A percentile compares a stretch with the other conserved stretches of the same genome.
These are phyloP conservation scores for Anthopleura sola DNA, from an alignment of 64 coral and sea anemone genomes.

Conservation along the genomic window DNA sequence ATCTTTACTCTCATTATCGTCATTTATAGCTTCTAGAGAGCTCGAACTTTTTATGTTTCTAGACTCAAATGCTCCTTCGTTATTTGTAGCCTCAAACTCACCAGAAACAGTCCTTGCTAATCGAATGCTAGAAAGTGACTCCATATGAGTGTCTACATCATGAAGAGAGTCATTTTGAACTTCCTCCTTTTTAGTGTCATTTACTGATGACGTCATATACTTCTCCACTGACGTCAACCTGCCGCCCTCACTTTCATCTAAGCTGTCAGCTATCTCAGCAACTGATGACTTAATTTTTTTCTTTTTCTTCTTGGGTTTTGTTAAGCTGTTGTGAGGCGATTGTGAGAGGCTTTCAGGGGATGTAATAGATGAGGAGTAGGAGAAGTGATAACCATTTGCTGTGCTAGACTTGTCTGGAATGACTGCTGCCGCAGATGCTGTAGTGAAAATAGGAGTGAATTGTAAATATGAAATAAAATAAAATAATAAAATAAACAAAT, in stretches of 20 bases:
- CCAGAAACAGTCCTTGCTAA: conserved; percentile 3
- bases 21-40: background rate
- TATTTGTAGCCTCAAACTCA: background rate
- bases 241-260: background rate
- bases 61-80: background rate
- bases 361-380: background rate
- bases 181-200: background rate
- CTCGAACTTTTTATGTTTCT: background rate
- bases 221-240: background rate
- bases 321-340: conserved; percentile 1
- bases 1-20: background rate
- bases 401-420: background rate
- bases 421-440: background rate
- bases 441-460: background rate
- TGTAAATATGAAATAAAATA: too few relatives aligned
- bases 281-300: conserved; percentile 55
- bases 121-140: background rate
- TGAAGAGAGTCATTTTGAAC: background rate
- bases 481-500: too few relatives aligned
- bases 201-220: background rate
- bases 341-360: background rate
- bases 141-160: background rate
- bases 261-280: conserved; percentile 49
- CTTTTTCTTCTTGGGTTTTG: conserved; percentile 28
- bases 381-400: background rate